These are phyloP conservation scores for Sterrhoptilus dennistouni DNA, from an alignment of 2,113 vertebrate genomes.

Conservation along the genomic window DNA sequence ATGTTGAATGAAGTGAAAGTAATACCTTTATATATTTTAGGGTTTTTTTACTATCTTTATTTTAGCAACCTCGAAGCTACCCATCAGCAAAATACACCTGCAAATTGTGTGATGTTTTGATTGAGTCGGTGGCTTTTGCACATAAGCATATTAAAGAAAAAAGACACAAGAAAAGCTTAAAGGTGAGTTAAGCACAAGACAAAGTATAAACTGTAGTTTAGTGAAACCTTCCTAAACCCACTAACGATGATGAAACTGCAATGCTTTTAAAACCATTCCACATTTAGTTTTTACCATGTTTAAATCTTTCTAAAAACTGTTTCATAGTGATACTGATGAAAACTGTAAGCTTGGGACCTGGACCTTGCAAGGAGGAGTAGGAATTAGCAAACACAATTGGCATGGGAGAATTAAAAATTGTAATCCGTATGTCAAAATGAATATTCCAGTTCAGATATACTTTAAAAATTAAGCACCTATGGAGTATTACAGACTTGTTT, in stretches of 20 bases:
- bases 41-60: constrained; percentile 23
- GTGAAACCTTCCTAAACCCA: background rate
- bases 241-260: background rate
- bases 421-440: background rate
- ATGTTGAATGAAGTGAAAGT: background rate
- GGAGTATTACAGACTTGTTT: background rate
- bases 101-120: constrained; percentile 82
- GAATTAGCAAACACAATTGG: background rate
- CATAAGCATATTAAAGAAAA: constrained; percentile 90
- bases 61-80: constrained; percentile 81
- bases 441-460: background rate
- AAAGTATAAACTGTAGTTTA: background rate
- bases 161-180: constrained; percentile 86
- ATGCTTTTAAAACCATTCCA: background rate
- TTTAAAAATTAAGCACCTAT: background rate
- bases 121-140: constrained; percentile 85
- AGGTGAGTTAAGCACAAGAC: constrained; percentile 72
- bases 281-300: background rate
- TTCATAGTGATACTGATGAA: background rate
- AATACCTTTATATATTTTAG: background rate
- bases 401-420: background rate
- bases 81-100: constrained; percentile 85
- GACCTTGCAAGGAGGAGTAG: background rate
- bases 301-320: background rate
- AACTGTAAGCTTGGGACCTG: background rate